Conservation (phyloP, 2,797 vertebrate genomes). For the Danio tinwini region DNA sequence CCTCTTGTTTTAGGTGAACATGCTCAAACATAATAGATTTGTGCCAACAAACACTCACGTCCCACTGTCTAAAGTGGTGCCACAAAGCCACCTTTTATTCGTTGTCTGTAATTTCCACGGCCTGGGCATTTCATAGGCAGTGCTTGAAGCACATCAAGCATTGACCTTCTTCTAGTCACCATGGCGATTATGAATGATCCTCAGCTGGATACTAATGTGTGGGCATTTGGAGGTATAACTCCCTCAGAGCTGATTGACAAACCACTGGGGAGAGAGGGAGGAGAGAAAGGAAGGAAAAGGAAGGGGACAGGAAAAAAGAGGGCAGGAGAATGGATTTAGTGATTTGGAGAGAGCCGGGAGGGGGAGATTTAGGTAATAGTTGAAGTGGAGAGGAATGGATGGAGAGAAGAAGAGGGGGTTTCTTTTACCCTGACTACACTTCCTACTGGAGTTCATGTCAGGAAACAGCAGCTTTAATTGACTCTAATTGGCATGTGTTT, state of each 20-base stretch:
- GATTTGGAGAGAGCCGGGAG: slow-evolving; percentile 40
- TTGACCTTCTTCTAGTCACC: slow-evolving; percentile 57
- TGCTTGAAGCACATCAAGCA: slow-evolving; percentile 51
- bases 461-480: slow-evolving; percentile 65
- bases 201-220: slow-evolving; percentile 52
- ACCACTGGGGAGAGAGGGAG: slow-evolving; percentile 52
- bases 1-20: slow-evolving; percentile 29
- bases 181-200: slow-evolving; percentile 60
- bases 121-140: slow-evolving; percentile 33
- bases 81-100: slow-evolving; percentile 43
- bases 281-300: slow-evolving; percentile 51
- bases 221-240: slow-evolving; percentile 49
- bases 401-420: slow-evolving; percentile 41
- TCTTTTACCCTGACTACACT: slow-evolving; percentile 43
- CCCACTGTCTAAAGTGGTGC: slow-evolving; percentile 47
- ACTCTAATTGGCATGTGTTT: slow-evolving; percentile 71
- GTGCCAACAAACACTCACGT: slow-evolving; percentile 43
- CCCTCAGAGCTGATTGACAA: slow-evolving; percentile 55
- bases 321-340: slow-evolving; percentile 47
- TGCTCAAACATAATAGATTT: slow-evolving; percentile 32
- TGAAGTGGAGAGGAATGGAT: slow-evolving; percentile 51
- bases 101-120: slow-evolving; percentile 36
- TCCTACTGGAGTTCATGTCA: slow-evolving; percentile 62
- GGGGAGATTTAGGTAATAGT: slow-evolving; percentile 54
- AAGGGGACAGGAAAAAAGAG: slow-evolving; percentile 47